Conservation (phyloP, 2,888 invertebrate genomes). For the Himalopsyche japonica region DNA sequence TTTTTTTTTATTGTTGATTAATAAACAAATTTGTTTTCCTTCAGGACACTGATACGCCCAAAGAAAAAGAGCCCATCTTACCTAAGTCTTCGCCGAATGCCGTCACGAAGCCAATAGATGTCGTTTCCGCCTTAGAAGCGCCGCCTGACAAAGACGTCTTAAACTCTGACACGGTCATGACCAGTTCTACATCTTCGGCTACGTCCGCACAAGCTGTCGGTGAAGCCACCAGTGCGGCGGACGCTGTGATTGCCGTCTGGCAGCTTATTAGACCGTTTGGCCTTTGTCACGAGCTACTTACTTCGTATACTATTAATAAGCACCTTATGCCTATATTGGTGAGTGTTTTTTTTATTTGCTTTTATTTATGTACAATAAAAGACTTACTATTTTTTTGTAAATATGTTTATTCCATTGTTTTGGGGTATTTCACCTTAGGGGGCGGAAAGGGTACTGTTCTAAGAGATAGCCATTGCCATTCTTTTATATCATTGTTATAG, state of each 20-base stretch:
- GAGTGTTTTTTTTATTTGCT: conserved; percentile 50
- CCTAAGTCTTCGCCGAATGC: background rate
- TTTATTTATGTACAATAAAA: too few species aligned
- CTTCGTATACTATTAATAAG: conserved; percentile 86
- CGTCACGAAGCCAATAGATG: background rate
- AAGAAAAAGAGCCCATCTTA: background rate
- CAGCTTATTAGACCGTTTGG: conserved; percentile 87
- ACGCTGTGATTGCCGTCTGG: conserved; percentile 57
- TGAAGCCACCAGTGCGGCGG: conserved; percentile 46
- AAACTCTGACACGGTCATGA: background rate
- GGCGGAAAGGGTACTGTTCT: too few species aligned
- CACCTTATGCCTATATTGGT: conserved; percentile 91
- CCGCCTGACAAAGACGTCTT: background rate
- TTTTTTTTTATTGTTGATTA: background rate
- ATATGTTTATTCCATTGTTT: too few species aligned
- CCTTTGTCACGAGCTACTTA: conserved; percentile 87
- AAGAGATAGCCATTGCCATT: too few species aligned
- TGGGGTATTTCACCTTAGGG: too few species aligned
- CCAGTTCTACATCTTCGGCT: background rate
- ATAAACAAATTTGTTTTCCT: background rate
- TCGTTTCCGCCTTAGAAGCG: background rate
- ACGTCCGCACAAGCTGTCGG: background rate
- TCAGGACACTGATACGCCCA: background rate
- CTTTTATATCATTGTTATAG: too few species aligned
- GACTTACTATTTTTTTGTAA: too few species aligned